Evolutionary conservation across 2,888 invertebrate genomes (phyloP).

Genomic region (Synergus gifuensis): DNA sequence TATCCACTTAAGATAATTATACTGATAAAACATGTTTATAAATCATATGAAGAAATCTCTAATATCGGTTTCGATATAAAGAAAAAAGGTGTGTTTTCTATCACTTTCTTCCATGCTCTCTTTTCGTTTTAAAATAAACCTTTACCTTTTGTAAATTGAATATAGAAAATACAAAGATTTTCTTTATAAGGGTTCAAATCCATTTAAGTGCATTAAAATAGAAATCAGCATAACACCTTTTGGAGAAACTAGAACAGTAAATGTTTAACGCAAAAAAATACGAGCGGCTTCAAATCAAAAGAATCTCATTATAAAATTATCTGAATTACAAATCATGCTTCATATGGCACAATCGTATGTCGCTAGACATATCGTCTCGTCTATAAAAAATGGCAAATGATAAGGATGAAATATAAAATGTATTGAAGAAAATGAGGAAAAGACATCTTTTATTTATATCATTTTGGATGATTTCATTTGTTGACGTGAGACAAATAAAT

Average conservation of each 20-base stretch:
- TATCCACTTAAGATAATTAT: slow-evolving; percentile 8
- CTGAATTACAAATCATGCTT: slow-evolving; percentile 22
- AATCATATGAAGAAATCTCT: background rate
- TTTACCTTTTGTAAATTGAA: background rate
- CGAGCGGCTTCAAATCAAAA: slow-evolving; percentile 33
- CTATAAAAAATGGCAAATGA: background rate
- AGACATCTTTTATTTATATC: background rate
- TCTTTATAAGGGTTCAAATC: background rate
- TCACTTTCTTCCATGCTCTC: background rate
- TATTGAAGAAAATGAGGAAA: background rate
- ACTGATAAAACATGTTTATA: slow-evolving; percentile 12
- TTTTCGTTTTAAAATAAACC: background rate
- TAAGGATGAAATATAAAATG: background rate
- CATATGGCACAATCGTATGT: background rate
- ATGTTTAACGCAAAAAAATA: background rate
- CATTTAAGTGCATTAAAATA: background rate
- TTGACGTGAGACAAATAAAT: background rate
- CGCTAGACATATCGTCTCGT: background rate
- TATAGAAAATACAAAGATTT: background rate
- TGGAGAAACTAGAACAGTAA: slow-evolving; percentile 7
- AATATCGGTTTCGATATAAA: slow-evolving; percentile 1
- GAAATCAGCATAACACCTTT: slow-evolving; percentile 19
- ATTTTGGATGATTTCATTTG: background rate
- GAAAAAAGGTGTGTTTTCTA: background rate
- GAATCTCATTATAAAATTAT: slow-evolving; percentile 35